Conservation (phyloP, 2,797 vertebrate species). For the Erithacus rubecula region DNA sequence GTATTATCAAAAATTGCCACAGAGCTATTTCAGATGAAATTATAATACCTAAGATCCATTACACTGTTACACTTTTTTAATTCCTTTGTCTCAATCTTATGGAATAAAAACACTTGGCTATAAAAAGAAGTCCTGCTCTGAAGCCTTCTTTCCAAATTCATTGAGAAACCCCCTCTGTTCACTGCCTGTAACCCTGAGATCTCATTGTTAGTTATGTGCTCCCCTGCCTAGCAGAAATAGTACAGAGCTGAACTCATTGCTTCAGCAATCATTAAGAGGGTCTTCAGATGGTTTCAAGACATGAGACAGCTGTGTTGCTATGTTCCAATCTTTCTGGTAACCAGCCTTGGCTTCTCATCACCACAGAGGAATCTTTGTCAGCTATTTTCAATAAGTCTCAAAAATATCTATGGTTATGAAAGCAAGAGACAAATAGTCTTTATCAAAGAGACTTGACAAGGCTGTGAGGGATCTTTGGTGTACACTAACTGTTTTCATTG, state of each 20-base stretch:
- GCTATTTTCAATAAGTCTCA: not conserved
- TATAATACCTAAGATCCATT: not conserved
- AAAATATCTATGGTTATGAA: not conserved
- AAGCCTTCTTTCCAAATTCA: not conserved
- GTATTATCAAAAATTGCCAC: not conserved
- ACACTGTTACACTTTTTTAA: not conserved
- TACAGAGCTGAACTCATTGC: not conserved
- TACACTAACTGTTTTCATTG: not conserved
- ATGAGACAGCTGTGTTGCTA: not conserved
- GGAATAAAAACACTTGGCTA: slow-evolving; percentile 29
- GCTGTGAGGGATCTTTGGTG: not conserved
- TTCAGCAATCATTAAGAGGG: not conserved
- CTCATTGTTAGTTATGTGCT: not conserved
- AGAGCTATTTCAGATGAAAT: not conserved
- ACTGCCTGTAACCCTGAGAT: not conserved
- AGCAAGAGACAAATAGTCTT: not conserved
- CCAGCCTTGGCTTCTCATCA: not conserved
- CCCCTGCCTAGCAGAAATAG: not conserved
- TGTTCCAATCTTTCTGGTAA: not conserved
- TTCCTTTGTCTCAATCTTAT: not conserved
- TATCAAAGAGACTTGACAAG: not conserved
- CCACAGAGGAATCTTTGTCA: not conserved
- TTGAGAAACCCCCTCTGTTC: not conserved
- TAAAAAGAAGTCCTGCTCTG: not conserved
- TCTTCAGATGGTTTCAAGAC: not conserved